Evolutionary conservation across 1,140 invertebrate species (phyloP), one percentile per base, ranked within the genome.

Genomic region (Macrosteles quadrilineatus): DNA sequence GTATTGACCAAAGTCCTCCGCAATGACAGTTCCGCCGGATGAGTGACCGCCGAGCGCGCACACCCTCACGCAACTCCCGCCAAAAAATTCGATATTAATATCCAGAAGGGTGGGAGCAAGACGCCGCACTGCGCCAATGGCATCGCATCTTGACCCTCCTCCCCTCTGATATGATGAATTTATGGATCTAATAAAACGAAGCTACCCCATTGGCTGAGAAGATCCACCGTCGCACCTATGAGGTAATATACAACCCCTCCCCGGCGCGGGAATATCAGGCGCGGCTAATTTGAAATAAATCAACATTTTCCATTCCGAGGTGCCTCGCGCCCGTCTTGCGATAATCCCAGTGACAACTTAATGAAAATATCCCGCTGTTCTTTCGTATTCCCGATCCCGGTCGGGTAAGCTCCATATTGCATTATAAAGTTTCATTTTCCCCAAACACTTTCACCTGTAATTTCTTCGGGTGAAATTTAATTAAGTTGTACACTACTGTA

Each of bases 41-140:
- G 67, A 68, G 25, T 68, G 67, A 68, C 67, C 67, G 27, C 67
- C 32, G 55, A 53, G 53, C 68, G 53, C 68, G 55, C 67, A 36
- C 23, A 25, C 31, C 67, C 40, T 50, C 65, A n/a, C 31, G n/a
- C n/a, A n/a, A n/a, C 27, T 57, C 11, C 53, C 30, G 53, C 23
- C 1, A 69, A 75, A 75, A 75, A 75, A 74, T 75, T 72, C 73
- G 72, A 75, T 75, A 75, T 75, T 75, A 75, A 75, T 75, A 75
- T 75, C 73, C 23, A 30, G 14, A 30, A 14, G 55, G 73, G 68
- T 50, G 65, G 73, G 71, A 55, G 71, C 47, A 63, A 71, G 32
- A 69, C 50, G 69, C 47, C 68, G 68, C 63, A 67, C 25, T 69
- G 68, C 68, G 55, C 68, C 68, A 69, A 69, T 69, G 53, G 53